Percentiles rank a stretch among this genome's conserved stretches.
These are phyloP conservation scores for Calvadosia cruxmelitensis DNA, from an alignment of 30 jellyfish, hydroid and myxozoan genomes.

Conservation along the genomic window DNA sequence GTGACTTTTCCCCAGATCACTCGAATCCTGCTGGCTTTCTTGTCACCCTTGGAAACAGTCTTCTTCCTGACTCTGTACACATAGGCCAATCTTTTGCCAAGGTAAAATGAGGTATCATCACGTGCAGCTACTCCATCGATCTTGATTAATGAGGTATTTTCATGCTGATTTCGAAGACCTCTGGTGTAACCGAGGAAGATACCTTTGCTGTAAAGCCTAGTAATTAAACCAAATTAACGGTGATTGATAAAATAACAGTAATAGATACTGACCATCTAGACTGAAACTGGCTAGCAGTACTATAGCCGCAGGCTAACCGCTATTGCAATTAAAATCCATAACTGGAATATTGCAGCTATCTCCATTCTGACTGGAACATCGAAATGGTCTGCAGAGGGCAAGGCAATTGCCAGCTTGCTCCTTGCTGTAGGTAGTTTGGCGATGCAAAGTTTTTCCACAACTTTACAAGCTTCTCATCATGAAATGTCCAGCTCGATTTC, in stretches of 20 bases:
- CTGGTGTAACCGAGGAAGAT: slow-evolving; percentile 85
- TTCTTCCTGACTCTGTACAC: slow-evolving; percentile 64
- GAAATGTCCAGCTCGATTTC: too few relatives aligned
- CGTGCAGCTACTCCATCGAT: slow-evolving; percentile 74
- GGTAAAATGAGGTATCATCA: slow-evolving; percentile 56
- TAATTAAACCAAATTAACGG: neutral
- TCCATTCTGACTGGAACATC: too few relatives aligned
- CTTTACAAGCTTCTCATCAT: too few relatives aligned
- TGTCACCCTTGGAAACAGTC: slow-evolving; percentile 63
- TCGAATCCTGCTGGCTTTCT: slow-evolving; percentile 61
- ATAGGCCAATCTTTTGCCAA: slow-evolving; percentile 88
- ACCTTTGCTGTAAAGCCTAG: slow-evolving; percentile 73
- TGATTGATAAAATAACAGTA: neutral
- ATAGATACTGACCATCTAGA: too few relatives aligned
- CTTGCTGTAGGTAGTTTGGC: too few relatives aligned
- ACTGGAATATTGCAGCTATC: too few relatives aligned
- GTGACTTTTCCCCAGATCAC: slow-evolving; percentile 96
- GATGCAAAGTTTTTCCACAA: too few relatives aligned
- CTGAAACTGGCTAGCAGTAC: too few relatives aligned
- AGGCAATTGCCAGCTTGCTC: too few relatives aligned
- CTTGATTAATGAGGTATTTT: slow-evolving; percentile 56
- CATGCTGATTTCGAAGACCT: slow-evolving; percentile 88
- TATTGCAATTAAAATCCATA: too few relatives aligned
- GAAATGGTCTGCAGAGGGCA: too few relatives aligned
- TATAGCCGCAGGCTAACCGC: too few relatives aligned